Evolutionary conservation across 2,797 vertebrate genomes (phyloP).

Genomic region (Percopsis omiscomaycus): DNA sequence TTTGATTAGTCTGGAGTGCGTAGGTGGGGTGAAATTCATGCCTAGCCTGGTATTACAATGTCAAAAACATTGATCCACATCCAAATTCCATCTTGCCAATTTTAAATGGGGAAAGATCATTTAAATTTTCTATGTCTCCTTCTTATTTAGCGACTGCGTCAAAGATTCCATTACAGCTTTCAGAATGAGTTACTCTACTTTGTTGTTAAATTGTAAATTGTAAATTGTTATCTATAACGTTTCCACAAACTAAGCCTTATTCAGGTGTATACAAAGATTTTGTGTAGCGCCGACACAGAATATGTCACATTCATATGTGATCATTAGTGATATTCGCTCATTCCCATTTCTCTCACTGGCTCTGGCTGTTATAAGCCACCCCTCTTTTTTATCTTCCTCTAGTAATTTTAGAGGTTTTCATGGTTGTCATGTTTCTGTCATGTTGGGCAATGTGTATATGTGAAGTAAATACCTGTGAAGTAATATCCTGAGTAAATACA

Average conservation of each 20-base stretch:
- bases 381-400: constrained; percentile 46
- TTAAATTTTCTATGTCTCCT: too few relatives aligned
- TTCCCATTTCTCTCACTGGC: constrained; percentile 21
- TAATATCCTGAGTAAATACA: background rate
- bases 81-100: constrained; percentile 4
- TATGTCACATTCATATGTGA: too few relatives aligned
- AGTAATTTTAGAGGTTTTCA: constrained; percentile 39
- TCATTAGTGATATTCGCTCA: background rate
- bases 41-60: background rate
- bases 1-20: background rate
- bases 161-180: constrained; percentile 8
- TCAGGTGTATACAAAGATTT: background rate
- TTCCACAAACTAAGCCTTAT: constrained; percentile 25
- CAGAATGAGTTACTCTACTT: constrained; percentile 19
- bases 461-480: too few relatives aligned
- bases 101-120: background rate
- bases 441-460: constrained; percentile 3
- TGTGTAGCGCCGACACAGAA: background rate
- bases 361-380: constrained; percentile 29
- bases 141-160: background rate
- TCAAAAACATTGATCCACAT: constrained; percentile 9
- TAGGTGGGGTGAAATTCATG: background rate
- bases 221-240: constrained; percentile 20
- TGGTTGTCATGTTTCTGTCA: too few relatives aligned
- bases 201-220: too few relatives aligned